These are phyloP conservation scores for Muntiacus reevesi DNA, from an alignment of 2,113 vertebrate species.

Conservation along the genomic window DNA sequence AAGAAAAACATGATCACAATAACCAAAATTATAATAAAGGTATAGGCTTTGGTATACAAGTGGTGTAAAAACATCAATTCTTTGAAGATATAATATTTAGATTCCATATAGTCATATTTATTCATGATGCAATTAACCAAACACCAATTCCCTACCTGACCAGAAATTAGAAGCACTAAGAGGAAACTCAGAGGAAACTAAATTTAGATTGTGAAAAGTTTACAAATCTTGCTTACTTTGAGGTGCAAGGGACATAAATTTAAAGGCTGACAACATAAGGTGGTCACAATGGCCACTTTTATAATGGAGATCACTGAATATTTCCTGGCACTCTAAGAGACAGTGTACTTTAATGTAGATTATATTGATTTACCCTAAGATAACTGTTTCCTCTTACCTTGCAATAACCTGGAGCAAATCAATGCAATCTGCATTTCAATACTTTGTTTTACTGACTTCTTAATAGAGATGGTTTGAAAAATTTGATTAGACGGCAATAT, in stretches of 20 bases:
- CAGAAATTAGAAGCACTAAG: neutral
- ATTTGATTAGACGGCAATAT: slow-evolving; percentile 59
- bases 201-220: slow-evolving; percentile 42
- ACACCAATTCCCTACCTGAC: neutral
- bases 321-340: slow-evolving; percentile 47
- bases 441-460: slow-evolving; percentile 63
- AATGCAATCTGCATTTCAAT: slow-evolving; percentile 60
- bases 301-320: slow-evolving; percentile 53
- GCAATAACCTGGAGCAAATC: slow-evolving; percentile 65
- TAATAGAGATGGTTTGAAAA: slow-evolving; percentile 58
- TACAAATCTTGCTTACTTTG: slow-evolving; percentile 18
- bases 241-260: slow-evolving; percentile 38
- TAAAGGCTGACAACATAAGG: slow-evolving; percentile 24
- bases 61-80: neutral
- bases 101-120: neutral
- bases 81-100: neutral
- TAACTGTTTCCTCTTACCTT: slow-evolving; percentile 64
- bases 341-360: slow-evolving; percentile 60
- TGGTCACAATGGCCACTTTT: slow-evolving; percentile 45
- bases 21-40: neutral
- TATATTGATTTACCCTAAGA: slow-evolving; percentile 57
- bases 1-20: neutral
- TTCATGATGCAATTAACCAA: neutral
- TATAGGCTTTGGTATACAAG: neutral
- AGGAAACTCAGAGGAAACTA: neutral